Evolutionary conservation across 2,113 vertebrate species (phyloP).

Genomic region (Anolis carolinensis): DNA sequence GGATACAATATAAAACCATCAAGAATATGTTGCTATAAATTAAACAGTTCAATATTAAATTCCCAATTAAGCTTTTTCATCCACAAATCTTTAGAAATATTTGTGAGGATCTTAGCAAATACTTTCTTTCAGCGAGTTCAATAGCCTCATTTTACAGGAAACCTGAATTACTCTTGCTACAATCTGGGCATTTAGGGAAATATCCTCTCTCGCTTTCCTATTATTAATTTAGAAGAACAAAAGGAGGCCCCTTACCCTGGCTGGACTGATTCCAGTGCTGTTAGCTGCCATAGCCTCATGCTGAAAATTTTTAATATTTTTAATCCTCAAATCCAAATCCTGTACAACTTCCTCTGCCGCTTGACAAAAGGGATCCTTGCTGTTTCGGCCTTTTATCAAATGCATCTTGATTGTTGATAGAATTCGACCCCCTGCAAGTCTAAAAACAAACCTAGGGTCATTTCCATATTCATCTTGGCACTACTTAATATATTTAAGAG

Average conservation of each 20-base stretch:
- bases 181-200: slow-evolving; percentile 27
- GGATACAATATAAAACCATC: neutral
- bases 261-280: slow-evolving; percentile 87
- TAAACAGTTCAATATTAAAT: neutral
- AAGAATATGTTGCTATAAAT: neutral
- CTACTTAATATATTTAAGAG: slow-evolving; percentile 61
- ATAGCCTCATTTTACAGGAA: slow-evolving; percentile 50
- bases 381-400: slow-evolving; percentile 87
- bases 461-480: slow-evolving; percentile 68
- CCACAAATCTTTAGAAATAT: slow-evolving; percentile 11
- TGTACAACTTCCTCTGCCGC: slow-evolving; percentile 81
- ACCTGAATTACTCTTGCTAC: slow-evolving; percentile 25
- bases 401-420: slow-evolving; percentile 83
- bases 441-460: slow-evolving; percentile 76
- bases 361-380: slow-evolving; percentile 76
- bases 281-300: slow-evolving; percentile 60
- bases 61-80: neutral
- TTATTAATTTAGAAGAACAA: slow-evolving; percentile 58
- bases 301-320: slow-evolving; percentile 79
- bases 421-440: slow-evolving; percentile 82
- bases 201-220: slow-evolving; percentile 43
- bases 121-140: slow-evolving; percentile 45
- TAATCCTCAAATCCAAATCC: slow-evolving; percentile 86
- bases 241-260: slow-evolving; percentile 82
- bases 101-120: slow-evolving; percentile 11